Base-by-base conservation (phyloP, 2,797 vertebrate species). In the Echeneis naucrates region DNA sequence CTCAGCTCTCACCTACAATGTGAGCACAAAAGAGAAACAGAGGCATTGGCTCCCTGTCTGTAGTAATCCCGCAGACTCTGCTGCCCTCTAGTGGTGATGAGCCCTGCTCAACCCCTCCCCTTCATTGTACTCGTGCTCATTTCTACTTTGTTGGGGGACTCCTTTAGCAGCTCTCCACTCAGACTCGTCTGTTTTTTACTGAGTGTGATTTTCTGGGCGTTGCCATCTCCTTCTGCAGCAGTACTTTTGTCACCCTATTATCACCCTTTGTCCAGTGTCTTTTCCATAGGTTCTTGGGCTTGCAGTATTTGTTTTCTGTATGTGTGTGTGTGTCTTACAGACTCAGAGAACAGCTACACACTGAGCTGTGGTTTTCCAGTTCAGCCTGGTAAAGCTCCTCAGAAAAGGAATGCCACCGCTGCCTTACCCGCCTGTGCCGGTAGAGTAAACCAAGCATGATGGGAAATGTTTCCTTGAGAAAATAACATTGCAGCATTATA, bases 331-430 rank as follows among this genome's bases (percentile, higher is more conserved):
- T 79, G 30, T 42, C 70, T 78, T 19, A 6, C 92, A 99, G 97
- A 97, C 88, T 96, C 96, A 0, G 98, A 99, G 81, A 97, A 95
- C 90, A 97, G 96, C 89, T 99, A 98, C 89, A 92, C 96, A 0
- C 91, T 99, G 82, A 98, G 96, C 91, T 99, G 98, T 0, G 98
- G 97, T 0, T 59, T 96, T 7, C 96, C 96, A 0, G 75, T 94
- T 33, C 95, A 95, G 61, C 89, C 94, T 26, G 91, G 93, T 84
- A 99, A 95, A 92, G 77, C 72, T 0, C 89, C 81, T 3, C 95
- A 90, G 63, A 95, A 93, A 68, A 95, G 85, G 80, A 98, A 97
- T 0, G 11, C 48, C 1, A 95, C 92, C 0, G 8, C 86, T 3
- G 76, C 90, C 2, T 69, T 88, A 68, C 92, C 90, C 65, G 87